Conservation (phyloP, 2,888 invertebrate genomes). For the Cacoxenus indagator region DNA sequence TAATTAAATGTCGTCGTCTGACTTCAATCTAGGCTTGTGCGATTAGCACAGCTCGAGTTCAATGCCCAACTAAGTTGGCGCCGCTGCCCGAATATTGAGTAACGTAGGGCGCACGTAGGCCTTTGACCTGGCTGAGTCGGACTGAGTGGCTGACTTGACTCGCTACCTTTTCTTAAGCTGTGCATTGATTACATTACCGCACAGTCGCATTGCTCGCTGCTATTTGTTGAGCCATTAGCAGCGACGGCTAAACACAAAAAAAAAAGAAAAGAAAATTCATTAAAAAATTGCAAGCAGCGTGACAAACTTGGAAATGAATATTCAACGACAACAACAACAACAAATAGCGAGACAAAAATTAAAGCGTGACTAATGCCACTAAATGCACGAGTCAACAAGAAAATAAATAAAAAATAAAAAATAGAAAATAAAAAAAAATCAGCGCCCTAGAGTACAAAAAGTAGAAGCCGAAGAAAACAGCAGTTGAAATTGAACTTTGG, state of each 20-base stretch:
- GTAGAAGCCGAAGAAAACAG: not conserved
- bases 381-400: constrained; percentile 15
- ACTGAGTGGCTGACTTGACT: no score
- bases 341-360: constrained; percentile 6
- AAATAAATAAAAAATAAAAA: not conserved
- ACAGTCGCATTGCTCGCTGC: not conserved
- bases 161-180: no score
- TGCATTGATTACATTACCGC: constrained; percentile 1
- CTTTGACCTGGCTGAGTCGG: not conserved
- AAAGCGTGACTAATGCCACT: constrained; percentile 21
- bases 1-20: not conserved
- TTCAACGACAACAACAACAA: no score
- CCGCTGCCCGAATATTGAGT: not conserved
- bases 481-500: constrained; percentile 2
- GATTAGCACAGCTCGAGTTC: not conserved
- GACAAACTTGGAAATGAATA: constrained; percentile 36
- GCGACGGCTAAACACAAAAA: no score
- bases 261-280: constrained; percentile 31
- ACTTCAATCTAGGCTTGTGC: not conserved
- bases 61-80: constrained; percentile 1
- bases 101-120: not conserved
- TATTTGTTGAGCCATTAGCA: constrained; percentile 46
- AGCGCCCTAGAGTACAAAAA: no score
- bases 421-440: not conserved
- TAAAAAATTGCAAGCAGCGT: constrained; percentile 47